phyloP scores from a whole-genome alignment of 2,888 invertebrate species.

The Folsomia manolachei region DNA sequence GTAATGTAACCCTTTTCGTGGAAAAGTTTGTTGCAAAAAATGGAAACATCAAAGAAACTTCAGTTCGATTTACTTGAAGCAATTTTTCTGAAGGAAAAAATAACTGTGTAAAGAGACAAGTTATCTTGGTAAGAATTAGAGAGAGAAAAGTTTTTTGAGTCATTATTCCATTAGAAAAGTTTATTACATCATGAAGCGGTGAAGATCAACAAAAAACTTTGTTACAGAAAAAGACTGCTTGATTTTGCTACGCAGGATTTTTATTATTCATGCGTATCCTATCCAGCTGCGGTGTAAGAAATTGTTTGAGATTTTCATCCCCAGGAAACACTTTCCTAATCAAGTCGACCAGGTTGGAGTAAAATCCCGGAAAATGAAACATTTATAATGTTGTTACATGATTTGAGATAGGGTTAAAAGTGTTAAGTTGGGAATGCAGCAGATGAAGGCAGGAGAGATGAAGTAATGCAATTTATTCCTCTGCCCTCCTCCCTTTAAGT shows the following conservation, averaged over 20 bases:
- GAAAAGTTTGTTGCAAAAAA: not conserved
- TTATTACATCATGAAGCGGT: too few species aligned
- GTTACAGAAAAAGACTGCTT: too few species aligned
- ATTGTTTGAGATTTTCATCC: not conserved
- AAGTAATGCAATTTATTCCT: not conserved
- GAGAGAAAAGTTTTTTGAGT: not conserved
- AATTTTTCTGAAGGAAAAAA: too few species aligned
- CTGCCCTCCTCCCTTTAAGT: not conserved
- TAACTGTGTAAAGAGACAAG: too few species aligned
- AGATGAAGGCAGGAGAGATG: not conserved
- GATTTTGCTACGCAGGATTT: too few species aligned
- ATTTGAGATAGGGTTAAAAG: not conserved
- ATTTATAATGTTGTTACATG: not conserved
- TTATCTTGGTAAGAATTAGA: not conserved
- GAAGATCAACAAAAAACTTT: too few species aligned
- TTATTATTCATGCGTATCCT: too few species aligned
- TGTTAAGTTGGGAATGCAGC: not conserved
- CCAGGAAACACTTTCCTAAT: not conserved
- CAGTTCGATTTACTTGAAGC: too few species aligned
- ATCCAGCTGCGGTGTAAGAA: too few species aligned
- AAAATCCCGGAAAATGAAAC: too few species aligned
- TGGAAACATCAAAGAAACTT: not conserved
- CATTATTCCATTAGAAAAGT: not conserved
- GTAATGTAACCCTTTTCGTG: not conserved
- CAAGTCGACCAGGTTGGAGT: not conserved